Base-by-base conservation (phyloP, 2,888 invertebrate species). In the Nomada fabriciana region DNA sequence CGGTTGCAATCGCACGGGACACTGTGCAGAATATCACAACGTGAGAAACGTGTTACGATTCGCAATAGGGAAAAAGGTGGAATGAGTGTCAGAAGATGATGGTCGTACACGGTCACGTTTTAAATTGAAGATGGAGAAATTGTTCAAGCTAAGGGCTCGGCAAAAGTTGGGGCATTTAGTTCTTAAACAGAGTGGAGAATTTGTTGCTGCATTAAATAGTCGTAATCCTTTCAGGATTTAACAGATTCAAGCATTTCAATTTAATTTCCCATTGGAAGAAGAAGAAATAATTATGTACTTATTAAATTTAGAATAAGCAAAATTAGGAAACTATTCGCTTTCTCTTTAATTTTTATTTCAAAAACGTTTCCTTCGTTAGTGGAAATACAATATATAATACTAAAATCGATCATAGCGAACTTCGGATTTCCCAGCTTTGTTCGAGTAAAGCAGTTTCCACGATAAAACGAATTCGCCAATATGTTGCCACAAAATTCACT, bases 11-110 rank as follows among this genome's bases (percentile, higher is more conserved):
- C 67, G 65, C 55, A 52, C 20, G 43, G 25, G 72, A 47, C 53
- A 65, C 43, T 63, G 53, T 53, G 53, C 53, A 29, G 43, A 67
- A 15, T 55, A 63, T 65, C 53, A 73, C 43, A 73, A 53, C 52
- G 29, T 43, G 60, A 55, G 36, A 71, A 67, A 73, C 77, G 77
- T 73, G 74, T 77, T 77, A 60, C 25, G 65, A 53, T 73, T 73
- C 65, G 11, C 13, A 77, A 73, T 67, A 25, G 18, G 23, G 47
- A 23, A 47, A 43, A 43, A 77, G 36, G 20, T 61, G 47, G 74
- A 29, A 18, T 20, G 42, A 65, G 52, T 23, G 50, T 52, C 73
- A 47, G 42, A 67, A 73, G 50, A 61, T 59, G 52, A 43, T 43
- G 23, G 65, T 2, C 18, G 64, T 60, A 36, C 53, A 73, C 60